A percentile compares a stretch with the other conserved stretches of the same genome.
These are phyloP conservation scores for Aleiodes sp. DNA, from an alignment of 1,140 invertebrate species.

Conservation along the genomic window DNA sequence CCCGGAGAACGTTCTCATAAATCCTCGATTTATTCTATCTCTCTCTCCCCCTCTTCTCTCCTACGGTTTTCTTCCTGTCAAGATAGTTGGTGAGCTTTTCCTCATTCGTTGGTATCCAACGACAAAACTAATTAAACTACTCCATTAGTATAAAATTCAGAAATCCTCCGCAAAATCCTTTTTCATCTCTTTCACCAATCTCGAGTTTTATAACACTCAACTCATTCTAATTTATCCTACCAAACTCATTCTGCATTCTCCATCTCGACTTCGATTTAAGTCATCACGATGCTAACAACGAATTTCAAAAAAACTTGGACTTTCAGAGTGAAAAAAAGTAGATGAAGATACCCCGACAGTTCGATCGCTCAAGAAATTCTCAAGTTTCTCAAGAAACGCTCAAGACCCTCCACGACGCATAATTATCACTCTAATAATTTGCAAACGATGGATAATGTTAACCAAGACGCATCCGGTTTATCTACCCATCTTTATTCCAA, in stretches of 20 bases:
- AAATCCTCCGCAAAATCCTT: conserved; percentile 6
- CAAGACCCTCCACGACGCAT: not conserved
- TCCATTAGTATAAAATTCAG: conserved; percentile 28
- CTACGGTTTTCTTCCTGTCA: no score
- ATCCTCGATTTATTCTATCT: conserved; percentile 12
- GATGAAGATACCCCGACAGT: no score
- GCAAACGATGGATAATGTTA: not conserved
- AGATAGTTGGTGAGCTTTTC: no score
- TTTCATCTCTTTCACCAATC: not conserved
- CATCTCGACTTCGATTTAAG: conserved; percentile 8
- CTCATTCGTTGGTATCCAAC: not conserved
- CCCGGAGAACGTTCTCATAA: conserved; percentile 4
- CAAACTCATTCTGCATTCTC: not conserved
- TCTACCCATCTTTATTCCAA: no score
- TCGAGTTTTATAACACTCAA: conserved; percentile 16
- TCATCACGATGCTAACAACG: no score
- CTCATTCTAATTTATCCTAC: not conserved
- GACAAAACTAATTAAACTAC: conserved; percentile 34
- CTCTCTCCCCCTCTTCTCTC: not conserved
- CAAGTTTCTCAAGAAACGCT: not conserved
- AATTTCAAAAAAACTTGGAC: no score
- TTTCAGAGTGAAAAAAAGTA: no score
- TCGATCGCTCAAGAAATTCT: not conserved
- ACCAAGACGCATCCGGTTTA: not conserved
- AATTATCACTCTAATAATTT: conserved; percentile 15